These are phyloP conservation scores for Tenthredo mesomela DNA, from an alignment of 2,888 invertebrate genomes.

Conservation along the genomic window DNA sequence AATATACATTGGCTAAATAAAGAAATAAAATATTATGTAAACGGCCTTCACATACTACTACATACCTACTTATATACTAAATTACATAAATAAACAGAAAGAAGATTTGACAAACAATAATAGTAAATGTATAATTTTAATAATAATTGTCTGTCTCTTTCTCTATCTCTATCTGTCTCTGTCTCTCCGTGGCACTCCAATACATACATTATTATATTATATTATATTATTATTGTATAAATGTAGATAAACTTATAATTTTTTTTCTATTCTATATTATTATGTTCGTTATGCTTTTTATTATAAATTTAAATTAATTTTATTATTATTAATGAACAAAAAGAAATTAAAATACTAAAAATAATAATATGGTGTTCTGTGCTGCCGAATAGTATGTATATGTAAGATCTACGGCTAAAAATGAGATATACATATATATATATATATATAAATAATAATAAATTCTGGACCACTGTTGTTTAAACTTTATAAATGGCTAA, in stretches of 20 bases:
- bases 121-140: neutral
- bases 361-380: slow-evolving; percentile 28
- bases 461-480: slow-evolving; percentile 48
- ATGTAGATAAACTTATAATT: slow-evolving; percentile 42
- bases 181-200: neutral
- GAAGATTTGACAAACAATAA: neutral
- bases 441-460: neutral
- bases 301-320: neutral
- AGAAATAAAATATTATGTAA: neutral
- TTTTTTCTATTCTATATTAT: neutral
- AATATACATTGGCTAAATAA: neutral
- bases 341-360: neutral
- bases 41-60: slow-evolving; percentile 5
- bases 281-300: neutral
- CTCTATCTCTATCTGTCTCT: neutral
- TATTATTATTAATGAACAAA: neutral
- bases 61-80: neutral
- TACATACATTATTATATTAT: neutral
- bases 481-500: slow-evolving; percentile 32
- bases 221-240: slow-evolving; percentile 32
- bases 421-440: neutral
- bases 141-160: neutral
- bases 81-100: neutral
- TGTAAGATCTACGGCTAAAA: neutral
- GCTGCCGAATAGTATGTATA: slow-evolving; percentile 4